Evolutionary conservation across 2,113 vertebrate species (phyloP), one percentile per base, ranked within the genome.

Genomic region (Sialia sialis): DNA sequence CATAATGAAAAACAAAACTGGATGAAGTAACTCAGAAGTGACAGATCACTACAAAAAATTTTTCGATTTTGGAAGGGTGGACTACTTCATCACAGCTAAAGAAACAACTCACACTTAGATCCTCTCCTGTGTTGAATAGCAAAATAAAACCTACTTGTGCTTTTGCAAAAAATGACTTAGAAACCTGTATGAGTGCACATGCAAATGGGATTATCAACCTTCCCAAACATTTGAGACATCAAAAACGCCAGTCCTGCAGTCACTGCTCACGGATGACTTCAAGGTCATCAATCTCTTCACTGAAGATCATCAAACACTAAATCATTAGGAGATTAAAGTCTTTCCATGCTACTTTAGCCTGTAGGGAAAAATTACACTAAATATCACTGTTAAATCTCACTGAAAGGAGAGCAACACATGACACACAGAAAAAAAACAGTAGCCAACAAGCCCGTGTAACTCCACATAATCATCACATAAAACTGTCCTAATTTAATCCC

Each of bases 291-390:
- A 38, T 86, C 67, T 93, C 69, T 52, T 82, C 56, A 38, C 56
- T 69, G 68, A 92, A 72, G 11, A 93, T 49, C 56, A 58, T 36
- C 70, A 90, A 70, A 56, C 60, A 84, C 69, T 82, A 78, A 81
- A 91, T 84, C 77, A 92, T 91, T 80, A 95, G 26, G 39, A 92
- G 56, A 90, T 94, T 92, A 72, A 95, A 89, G 60, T 63, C 64
- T 84, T 86, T 80, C 41, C 55, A 56, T 30, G 36, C 22, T 87
- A 81, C 36, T 90, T 90, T 73, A 83, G 76, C 54, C 54, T 49
- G 36, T 7, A 60, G 58, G 44, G 19, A 72, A 34, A 94, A 94
- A 70, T 55, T 34, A 74, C n/a, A 81, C 68, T 81, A 55, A 85
- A 72, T n/a, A 87, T 58, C 58, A 87, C 39, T n/a, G 77, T 72